Evolutionary conservation across 2,797 vertebrate species (phyloP), one percentile per base, ranked within the genome.

Genomic region (Triplophysa bombifrons): DNA sequence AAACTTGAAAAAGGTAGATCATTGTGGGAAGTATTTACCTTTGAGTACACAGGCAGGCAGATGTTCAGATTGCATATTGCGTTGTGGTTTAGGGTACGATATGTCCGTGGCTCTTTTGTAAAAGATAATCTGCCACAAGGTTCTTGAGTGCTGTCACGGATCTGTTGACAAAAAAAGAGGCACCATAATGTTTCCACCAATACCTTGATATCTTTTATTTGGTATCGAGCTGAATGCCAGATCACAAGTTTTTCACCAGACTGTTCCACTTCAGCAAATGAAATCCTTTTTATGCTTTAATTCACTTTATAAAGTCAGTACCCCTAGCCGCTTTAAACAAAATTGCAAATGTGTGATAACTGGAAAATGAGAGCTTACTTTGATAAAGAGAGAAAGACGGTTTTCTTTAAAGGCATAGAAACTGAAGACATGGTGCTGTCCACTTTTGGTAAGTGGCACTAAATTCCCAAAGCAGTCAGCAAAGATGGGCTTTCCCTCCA

Each of bases 381-480:
- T 99, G 81, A 99, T 96, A 86, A 98, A 99, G 7, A 99, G 94
- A 76, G 98, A 97, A 88, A 99, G 94, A 85, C 97, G 94, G 72
- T 99, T 99, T 91, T 99, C 97, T 90, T 98, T 99, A 91, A 99
- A 99, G 82, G 98, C 97, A 90, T 95, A 99, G 88, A 99, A 99
- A 86, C 97, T 99, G 94, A 99, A 99, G 85, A 98, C 94, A 64
- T 98, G 97, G 84, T 99, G 97, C 53, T 99, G 98, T 51, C 97
- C 97, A 78, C 96, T 98, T 91, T 99, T 99, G 3, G 95, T 99
- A 79, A 99, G 92, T 41, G 98, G 98, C 74, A 99, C 96, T 81
- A 99, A 91, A 88, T 99, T 99, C 85, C 98, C 98, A 89, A 98
- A 99, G 87, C 98, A 99, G 88, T 99, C 98, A 20, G 96, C 96